These are phyloP conservation scores for Dioctria linearis DNA, from an alignment of 2,888 invertebrate species.

Conservation along the genomic window DNA sequence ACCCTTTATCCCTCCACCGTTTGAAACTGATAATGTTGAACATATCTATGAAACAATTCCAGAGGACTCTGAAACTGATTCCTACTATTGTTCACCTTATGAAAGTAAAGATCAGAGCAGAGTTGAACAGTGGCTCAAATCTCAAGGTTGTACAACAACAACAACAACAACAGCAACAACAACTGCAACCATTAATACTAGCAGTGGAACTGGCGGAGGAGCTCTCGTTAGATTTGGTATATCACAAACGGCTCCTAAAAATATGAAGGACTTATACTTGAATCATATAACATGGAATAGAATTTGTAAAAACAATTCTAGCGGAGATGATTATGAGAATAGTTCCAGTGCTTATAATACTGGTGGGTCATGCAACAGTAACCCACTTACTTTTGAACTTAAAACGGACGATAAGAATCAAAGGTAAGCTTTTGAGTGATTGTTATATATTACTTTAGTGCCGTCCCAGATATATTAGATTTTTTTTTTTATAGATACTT, in stretches of 20 bases:
- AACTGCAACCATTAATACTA: background rate
- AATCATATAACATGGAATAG: slow-evolving; percentile 52
- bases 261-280: slow-evolving; percentile 40
- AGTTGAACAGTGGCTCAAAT: slow-evolving; percentile 61
- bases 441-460: background rate
- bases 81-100: slow-evolving; percentile 75
- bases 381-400: slow-evolving; percentile 74
- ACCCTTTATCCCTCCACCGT: slow-evolving; percentile 5
- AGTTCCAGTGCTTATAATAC: slow-evolving; percentile 84
- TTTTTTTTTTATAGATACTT: no score
- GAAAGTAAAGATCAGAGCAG: slow-evolving; percentile 64
- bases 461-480: no score
- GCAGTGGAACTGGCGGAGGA: background rate
- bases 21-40: slow-evolving; percentile 70
- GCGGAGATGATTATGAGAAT: slow-evolving; percentile 75
- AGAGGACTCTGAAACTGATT: slow-evolving; percentile 73
- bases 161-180: background rate
- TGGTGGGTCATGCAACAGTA: slow-evolving; percentile 82
- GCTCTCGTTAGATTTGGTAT: background rate
- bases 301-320: slow-evolving; percentile 61
- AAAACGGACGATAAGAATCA: slow-evolving; percentile 61
- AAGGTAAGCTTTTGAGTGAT: slow-evolving; percentile 33
- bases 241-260: background rate
- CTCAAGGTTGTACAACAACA: slow-evolving; percentile 55
- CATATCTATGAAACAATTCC: slow-evolving; percentile 77